Base-by-base conservation (phyloP, 1,140 invertebrate genomes). In the Camponotus pennsylvanicus region DNA sequence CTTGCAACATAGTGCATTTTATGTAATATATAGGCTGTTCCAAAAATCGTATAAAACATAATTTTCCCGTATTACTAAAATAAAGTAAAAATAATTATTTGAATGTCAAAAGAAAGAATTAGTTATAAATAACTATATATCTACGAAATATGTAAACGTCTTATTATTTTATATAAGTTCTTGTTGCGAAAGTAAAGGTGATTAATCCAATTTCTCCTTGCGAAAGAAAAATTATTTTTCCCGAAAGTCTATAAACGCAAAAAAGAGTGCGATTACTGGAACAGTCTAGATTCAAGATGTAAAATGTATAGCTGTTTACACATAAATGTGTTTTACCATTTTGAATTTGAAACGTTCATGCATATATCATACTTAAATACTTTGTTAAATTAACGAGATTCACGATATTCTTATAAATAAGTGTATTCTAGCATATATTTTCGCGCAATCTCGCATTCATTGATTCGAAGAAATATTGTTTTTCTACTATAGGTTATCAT, bases 371-470 rank as follows among this genome's bases (percentile, higher is more conserved):
- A 69, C 7, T 59, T 42, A 40, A 78, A 49, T 15, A 21, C 21
- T 73, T 82, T 49, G 0, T 75, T 61, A n/a, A 63, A 73, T 32
- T 45, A 73, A 83, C 15, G 49, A 55, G 18, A 83, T 37, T 32
- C 13, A n/a, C 40, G 42, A 57, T 5, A 55, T 21, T 57, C 34
- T 83, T 83, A 61, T 63, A 75, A 45, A 73, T 73, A 82, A 70
- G 42, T 45, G 9, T 61, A 61, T 61, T 61, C 18, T 59, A 34
- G 34, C 37, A 18, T 71, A 82, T 27, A 18, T 45, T 82, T 21
- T 82, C 27, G 1, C 49, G 49, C 4, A 52, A 52, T 18, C 1
- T 79, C 71, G 34, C 18, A 82, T 73, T 82, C 6, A 1, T 61
- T 82, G 55, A 9, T 57, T 61, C 55, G 11, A 82, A 82, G 37